A percentile compares a stretch with the other conserved stretches of the same genome.
These are phyloP conservation scores for Anastrepha obliqua DNA, from an alignment of 1,140 invertebrate species.

Conservation along the genomic window DNA sequence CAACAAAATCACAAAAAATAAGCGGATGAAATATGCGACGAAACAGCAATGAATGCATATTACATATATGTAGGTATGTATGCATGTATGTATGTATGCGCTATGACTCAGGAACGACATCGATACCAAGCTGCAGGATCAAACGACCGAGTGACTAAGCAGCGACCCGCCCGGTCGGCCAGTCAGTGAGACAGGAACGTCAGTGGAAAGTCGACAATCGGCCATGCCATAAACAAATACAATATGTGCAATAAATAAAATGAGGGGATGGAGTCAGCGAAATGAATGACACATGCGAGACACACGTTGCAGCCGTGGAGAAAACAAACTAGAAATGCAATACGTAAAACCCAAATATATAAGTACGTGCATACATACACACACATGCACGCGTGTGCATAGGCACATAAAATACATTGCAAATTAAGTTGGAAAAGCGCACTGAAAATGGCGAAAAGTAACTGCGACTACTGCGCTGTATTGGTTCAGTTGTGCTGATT, in stretches of 20 bases:
- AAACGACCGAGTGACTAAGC: constrained; percentile 39
- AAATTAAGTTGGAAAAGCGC: constrained; percentile 16
- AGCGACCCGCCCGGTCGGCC: background rate
- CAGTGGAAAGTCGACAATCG: background rate
- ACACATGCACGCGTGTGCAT: background rate
- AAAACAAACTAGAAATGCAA: constrained; percentile 13
- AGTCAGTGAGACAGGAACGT: constrained; percentile 26
- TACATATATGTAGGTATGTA: no score
- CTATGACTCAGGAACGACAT: constrained; percentile 46
- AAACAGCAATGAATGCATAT: no score
- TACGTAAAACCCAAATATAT: background rate
- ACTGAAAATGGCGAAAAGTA: constrained; percentile 25
- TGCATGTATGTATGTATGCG: background rate
- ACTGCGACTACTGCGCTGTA: background rate
- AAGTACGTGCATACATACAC: background rate
- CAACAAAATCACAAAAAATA: background rate
- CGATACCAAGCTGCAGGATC: constrained; percentile 35
- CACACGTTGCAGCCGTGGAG: constrained; percentile 33
- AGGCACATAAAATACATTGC: background rate
- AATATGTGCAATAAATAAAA: constrained; percentile 34
- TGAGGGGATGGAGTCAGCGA: background rate
- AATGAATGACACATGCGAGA: constrained; percentile 42
- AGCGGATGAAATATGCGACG: background rate
- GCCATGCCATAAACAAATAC: constrained; percentile 11
- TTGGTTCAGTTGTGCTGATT: background rate